Evolutionary conservation across 2,888 invertebrate species (phyloP).

Genomic region (Autographa gamma): DNA sequence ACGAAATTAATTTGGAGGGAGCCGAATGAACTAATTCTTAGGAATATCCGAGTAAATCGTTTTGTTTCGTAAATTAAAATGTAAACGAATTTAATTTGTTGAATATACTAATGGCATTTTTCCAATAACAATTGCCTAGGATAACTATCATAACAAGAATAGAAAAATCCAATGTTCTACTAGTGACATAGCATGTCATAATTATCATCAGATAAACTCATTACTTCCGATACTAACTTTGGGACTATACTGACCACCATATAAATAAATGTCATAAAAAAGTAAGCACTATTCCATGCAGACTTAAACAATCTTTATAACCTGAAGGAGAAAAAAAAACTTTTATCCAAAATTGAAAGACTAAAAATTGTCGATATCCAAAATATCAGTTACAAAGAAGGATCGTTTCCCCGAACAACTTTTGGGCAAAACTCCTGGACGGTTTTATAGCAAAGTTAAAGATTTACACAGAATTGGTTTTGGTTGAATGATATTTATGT

Average conservation of each 20-base stretch:
- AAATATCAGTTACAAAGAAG: background rate
- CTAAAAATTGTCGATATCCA: background rate
- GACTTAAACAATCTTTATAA: no score
- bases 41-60: conserved; percentile 44
- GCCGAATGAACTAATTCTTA: conserved; percentile 50
- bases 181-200: no score
- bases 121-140: no score
- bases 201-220: no score
- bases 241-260: no score
- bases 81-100: background rate
- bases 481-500: background rate
- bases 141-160: no score
- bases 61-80: conserved; percentile 39
- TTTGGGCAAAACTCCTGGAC: conserved; percentile 3
- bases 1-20: conserved; percentile 53
- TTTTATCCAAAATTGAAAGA: background rate
- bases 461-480: conserved; percentile 9
- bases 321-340: background rate
- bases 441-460: conserved; percentile 13
- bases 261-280: no score
- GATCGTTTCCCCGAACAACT: background rate
- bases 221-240: no score
- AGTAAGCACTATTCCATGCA: no score
- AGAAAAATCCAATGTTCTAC: no score
- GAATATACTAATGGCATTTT: no score